phyloP scores from a whole-genome alignment of 2,113 vertebrate genomes.

The Cottus gobio region DNA sequence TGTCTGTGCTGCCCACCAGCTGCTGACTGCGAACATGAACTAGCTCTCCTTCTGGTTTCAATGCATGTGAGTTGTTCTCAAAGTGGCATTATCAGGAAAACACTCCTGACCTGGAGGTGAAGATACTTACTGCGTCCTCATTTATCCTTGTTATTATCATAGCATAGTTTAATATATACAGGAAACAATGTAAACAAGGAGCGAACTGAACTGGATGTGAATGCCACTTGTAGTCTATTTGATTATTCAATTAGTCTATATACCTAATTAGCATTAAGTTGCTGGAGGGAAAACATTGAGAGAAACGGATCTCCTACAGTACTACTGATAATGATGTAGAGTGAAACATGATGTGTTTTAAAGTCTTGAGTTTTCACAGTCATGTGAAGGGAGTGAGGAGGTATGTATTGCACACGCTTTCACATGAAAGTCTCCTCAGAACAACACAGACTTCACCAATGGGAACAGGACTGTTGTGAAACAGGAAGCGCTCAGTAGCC shows the following conservation, averaged over 20 bases:
- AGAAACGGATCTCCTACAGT: constrained; percentile 1
- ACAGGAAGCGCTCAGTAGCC: constrained; percentile 4
- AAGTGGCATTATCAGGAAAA: no score
- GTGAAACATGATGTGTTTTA: constrained; percentile 24
- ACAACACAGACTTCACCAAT: not conserved
- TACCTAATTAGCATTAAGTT: constrained; percentile 32
- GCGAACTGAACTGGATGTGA: constrained; percentile 25
- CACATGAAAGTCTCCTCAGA: not conserved
- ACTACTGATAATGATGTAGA: not conserved
- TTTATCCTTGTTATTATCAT: not conserved
- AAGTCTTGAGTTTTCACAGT: not conserved
- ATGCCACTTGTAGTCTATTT: constrained; percentile 34
- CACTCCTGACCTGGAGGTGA: no score
- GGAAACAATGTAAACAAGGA: constrained; percentile 24
- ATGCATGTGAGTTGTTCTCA: no score
- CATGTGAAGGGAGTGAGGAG: not conserved
- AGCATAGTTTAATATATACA: constrained; percentile 16
- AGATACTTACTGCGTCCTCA: no score
- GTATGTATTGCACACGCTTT: not conserved
- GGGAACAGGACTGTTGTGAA: not conserved
- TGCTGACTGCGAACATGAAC: no score
- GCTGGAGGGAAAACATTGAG: constrained; percentile 34
- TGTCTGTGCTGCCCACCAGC: no score
- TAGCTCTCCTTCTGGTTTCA: no score
- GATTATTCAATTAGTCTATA: constrained; percentile 45